Conservation (phyloP, 2,888 invertebrate genomes). For the Parasteatoda lunata region DNA sequence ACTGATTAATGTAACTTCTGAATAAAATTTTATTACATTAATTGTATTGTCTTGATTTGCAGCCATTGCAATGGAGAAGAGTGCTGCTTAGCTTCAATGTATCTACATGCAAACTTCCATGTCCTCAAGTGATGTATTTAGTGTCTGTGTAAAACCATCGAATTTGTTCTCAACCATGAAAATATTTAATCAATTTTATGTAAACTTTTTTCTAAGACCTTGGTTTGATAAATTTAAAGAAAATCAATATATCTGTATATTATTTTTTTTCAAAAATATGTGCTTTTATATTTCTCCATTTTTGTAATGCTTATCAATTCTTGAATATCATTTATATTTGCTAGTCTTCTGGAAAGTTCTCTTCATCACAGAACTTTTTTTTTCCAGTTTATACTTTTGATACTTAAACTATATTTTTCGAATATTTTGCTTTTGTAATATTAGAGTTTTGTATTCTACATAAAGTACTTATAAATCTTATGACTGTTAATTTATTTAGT, state of each 20-base stretch:
- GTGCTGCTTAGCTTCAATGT: slow-evolving; percentile 42
- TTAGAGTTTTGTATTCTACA: slow-evolving; percentile 26
- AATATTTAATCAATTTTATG: neutral
- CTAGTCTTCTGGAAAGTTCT: slow-evolving; percentile 27
- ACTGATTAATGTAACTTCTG: too few relatives aligned
- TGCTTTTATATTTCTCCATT: slow-evolving; percentile 1
- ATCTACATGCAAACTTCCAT: slow-evolving; percentile 28
- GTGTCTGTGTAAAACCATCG: slow-evolving; percentile 30
- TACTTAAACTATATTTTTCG: slow-evolving; percentile 44
- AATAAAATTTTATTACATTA: too few relatives aligned
- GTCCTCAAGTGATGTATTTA: slow-evolving; percentile 9
- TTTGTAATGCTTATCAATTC: neutral
- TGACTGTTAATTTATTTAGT: neutral
- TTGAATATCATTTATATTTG: neutral
- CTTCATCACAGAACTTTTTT: neutral
- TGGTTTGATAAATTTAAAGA: neutral
- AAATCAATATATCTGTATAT: neutral
- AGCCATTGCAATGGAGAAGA: slow-evolving; percentile 64
- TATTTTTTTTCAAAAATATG: neutral
- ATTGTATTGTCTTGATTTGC: neutral
- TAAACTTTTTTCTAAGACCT: neutral
- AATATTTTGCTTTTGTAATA: slow-evolving; percentile 44
- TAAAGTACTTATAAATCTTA: slow-evolving; percentile 30
- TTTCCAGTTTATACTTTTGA: slow-evolving; percentile 48
- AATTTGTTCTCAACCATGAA: slow-evolving; percentile 5